phyloP scores from a whole-genome alignment of 2,113 vertebrate species.

The Raja brachyura region DNA sequence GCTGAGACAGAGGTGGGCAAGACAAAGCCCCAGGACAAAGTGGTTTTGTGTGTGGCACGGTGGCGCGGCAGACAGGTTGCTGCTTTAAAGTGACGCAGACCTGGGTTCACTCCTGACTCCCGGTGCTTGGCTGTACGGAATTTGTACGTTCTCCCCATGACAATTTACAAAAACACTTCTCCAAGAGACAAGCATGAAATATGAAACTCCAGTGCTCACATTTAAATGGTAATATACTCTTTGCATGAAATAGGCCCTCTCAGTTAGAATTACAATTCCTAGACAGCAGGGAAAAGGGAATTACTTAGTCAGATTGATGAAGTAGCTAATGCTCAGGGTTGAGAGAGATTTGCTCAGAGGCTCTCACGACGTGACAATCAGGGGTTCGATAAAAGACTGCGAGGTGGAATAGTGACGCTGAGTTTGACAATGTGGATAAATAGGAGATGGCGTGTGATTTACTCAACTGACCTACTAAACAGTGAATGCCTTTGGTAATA shows the following conservation, averaged over 20 bases:
- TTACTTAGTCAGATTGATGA: not conserved
- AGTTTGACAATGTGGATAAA: not conserved
- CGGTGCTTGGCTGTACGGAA: too few species aligned
- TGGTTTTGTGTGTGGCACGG: too few species aligned
- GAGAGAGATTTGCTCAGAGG: not conserved
- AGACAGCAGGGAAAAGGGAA: not conserved
- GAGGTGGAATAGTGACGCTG: not conserved
- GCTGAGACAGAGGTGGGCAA: too few species aligned
- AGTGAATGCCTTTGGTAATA: not conserved
- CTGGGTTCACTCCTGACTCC: too few species aligned
- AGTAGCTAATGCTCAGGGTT: not conserved
- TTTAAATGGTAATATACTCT: conserved; percentile 32
- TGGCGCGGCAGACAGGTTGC: too few species aligned
- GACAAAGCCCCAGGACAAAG: too few species aligned
- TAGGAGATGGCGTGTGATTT: not conserved
- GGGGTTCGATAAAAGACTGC: not conserved
- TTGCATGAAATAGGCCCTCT: not conserved
- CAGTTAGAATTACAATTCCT: not conserved
- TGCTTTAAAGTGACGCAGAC: too few species aligned
- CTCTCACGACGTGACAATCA: not conserved
- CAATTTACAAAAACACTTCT: not conserved
- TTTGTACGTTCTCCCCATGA: too few species aligned
- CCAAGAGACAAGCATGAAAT: conserved; percentile 16
- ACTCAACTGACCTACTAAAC: not conserved
- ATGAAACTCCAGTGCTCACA: not conserved